Percentiles rank a stretch among this genome's conserved stretches.
These are phyloP conservation scores for Heloderma charlesbogerti DNA, from an alignment of 2,113 vertebrate genomes.

Conservation along the genomic window DNA sequence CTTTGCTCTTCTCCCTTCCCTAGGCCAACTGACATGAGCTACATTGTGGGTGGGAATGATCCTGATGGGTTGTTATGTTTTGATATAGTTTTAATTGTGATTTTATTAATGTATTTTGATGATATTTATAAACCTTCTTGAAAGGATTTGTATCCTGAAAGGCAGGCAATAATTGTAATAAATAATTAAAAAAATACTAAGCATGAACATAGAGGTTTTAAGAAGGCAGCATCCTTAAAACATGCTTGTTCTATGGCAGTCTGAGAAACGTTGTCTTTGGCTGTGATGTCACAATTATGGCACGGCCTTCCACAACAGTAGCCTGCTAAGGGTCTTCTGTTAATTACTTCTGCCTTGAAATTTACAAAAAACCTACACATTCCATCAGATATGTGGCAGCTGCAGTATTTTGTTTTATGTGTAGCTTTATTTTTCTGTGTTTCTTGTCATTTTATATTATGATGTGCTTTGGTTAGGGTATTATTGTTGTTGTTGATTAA, in stretches of 20 bases:
- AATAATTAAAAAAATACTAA: no score
- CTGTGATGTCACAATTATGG: neutral
- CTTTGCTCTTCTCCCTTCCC: no score
- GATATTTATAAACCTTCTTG: no score
- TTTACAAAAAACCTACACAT: neutral
- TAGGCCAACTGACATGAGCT: no score
- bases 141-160: no score
- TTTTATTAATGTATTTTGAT: no score
- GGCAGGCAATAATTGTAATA: no score
- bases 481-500: neutral
- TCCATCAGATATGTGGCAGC: neutral
- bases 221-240: neutral
- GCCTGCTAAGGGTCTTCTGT: neutral
- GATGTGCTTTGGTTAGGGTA: neutral
- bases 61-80: no score
- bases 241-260: neutral
- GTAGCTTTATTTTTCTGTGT: neutral
- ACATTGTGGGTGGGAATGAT: no score
- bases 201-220: neutral
- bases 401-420: neutral
- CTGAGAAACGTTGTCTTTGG: neutral
- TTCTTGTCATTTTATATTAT: neutral
- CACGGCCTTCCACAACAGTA: neutral
- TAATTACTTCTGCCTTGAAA: neutral
- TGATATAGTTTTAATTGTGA: no score